phyloP scores from a whole-genome alignment of 2,113 vertebrate genomes.

The western clawed frog (Xenopus tropicalis) region DNA sequence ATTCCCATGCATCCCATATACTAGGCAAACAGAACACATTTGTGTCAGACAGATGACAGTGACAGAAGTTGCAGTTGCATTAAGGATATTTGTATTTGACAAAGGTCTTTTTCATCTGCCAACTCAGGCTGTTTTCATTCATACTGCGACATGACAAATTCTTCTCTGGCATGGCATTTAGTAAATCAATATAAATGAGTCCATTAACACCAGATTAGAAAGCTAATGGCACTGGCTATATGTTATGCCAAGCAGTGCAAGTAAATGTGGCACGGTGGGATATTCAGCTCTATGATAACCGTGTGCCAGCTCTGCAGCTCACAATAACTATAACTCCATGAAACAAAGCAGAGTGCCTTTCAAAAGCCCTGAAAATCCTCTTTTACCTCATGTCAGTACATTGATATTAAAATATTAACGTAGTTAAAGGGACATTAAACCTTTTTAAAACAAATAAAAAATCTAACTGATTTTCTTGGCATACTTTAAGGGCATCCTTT shows the following conservation, averaged over 20 bases:
- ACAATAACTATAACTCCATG: neutral
- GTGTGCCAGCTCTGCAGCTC: neutral
- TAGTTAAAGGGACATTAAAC: no score
- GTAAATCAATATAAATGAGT: slow-evolving; percentile 37
- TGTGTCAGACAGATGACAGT: slow-evolving; percentile 9
- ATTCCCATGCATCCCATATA: slow-evolving; percentile 5
- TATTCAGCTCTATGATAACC: slow-evolving; percentile 1
- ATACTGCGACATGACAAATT: slow-evolving; percentile 31
- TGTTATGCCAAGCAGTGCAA: slow-evolving; percentile 27
- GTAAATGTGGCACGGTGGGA: slow-evolving; percentile 26
- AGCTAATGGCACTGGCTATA: slow-evolving; percentile 36
- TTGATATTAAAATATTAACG: no score
- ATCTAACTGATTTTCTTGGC: no score
- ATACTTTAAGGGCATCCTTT: no score
- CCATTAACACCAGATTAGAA: slow-evolving; percentile 44
- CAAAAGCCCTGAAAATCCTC: no score
- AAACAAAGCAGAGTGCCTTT: no score
- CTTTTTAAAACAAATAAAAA: no score
- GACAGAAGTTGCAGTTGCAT: slow-evolving; percentile 16
- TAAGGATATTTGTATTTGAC: slow-evolving; percentile 32
- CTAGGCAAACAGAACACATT: slow-evolving; percentile 13
- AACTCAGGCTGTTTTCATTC: slow-evolving; percentile 27
- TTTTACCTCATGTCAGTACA: no score
- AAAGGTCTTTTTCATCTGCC: slow-evolving; percentile 35
- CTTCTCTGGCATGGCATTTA: slow-evolving; percentile 31